Percentiles rank a stretch among this genome's conserved stretches.
phyloP scores from a whole-genome alignment of 2,888 invertebrate genomes.

The Lycaena phlaeas region DNA sequence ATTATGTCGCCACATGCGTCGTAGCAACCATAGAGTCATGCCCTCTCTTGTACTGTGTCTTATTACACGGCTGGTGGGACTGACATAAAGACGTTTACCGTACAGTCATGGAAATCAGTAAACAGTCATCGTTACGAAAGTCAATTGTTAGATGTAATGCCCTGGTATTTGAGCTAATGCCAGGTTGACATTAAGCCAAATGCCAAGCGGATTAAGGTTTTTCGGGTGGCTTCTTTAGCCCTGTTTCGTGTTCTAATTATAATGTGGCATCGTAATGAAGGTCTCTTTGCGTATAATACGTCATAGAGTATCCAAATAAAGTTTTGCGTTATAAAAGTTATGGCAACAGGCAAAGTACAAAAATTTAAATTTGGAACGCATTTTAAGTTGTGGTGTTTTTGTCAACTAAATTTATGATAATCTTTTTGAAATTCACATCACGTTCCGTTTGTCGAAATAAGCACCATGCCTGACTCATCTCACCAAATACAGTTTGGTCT shows the following conservation, averaged over 20 bases:
- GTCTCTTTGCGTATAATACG: background rate
- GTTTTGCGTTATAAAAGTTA: background rate
- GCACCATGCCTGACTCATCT: no score
- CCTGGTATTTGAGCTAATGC: conserved; percentile 21
- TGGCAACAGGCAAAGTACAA: background rate
- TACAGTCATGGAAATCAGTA: background rate
- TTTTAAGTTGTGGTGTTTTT: conserved; percentile 9
- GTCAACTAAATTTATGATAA: no score
- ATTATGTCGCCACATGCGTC: no score
- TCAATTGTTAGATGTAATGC: conserved; percentile 12
- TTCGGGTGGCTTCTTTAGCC: background rate
- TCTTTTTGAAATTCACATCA: no score
- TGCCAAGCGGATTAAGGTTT: conserved; percentile 11
- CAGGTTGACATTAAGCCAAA: conserved; percentile 20
- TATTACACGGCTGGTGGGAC: no score
- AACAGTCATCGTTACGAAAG: background rate
- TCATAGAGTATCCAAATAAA: no score
- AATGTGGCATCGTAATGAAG: background rate
- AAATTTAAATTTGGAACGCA: background rate
- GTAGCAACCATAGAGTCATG: no score
- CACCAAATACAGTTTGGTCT: no score
- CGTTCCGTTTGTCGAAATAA: no score
- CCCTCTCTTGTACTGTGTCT: no score
- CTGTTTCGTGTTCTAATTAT: background rate
- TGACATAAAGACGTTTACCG: no score